Conservation (phyloP, 2,888 invertebrate genomes). For the Nomada flava region DNA sequence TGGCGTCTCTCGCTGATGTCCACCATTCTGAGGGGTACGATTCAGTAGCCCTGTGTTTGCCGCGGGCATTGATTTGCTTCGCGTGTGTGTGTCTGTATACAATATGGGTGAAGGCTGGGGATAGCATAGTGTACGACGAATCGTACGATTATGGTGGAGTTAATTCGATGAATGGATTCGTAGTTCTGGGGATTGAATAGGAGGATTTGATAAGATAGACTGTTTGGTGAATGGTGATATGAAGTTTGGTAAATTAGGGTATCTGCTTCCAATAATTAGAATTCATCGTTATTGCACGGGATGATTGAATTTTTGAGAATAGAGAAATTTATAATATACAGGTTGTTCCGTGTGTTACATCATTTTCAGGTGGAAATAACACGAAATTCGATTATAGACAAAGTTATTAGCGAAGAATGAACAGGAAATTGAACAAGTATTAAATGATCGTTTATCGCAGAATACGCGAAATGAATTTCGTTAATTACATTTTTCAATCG, state of each 20-base stretch:
- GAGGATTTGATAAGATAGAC: too few species aligned
- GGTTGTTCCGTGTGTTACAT: too few species aligned
- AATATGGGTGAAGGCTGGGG: not conserved
- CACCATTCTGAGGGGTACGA: conserved; percentile 11
- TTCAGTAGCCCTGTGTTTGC: conserved; percentile 12
- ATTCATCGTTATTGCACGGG: too few species aligned
- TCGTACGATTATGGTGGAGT: conserved; percentile 19
- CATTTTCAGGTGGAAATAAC: too few species aligned
- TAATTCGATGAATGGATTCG: conserved; percentile 7
- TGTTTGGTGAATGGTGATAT: not conserved
- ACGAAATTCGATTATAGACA: too few species aligned
- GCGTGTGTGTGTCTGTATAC: not conserved
- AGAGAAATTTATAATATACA: too few species aligned
- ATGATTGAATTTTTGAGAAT: too few species aligned
- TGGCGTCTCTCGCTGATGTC: conserved; percentile 26
- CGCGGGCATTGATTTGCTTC: conserved; percentile 28
- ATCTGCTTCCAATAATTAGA: not conserved
- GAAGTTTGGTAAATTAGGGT: not conserved
- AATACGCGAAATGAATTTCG: too few species aligned
- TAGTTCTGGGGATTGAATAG: not conserved
- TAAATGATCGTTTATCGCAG: too few species aligned
- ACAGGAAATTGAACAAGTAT: too few species aligned
- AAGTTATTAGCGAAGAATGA: too few species aligned
- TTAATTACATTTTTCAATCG: too few species aligned
- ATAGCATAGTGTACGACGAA: not conserved